Evolutionary conservation across 1,140 invertebrate genomes (phyloP), one percentile per base, ranked within the genome.

Genomic region (Heliconius melpomene): DNA sequence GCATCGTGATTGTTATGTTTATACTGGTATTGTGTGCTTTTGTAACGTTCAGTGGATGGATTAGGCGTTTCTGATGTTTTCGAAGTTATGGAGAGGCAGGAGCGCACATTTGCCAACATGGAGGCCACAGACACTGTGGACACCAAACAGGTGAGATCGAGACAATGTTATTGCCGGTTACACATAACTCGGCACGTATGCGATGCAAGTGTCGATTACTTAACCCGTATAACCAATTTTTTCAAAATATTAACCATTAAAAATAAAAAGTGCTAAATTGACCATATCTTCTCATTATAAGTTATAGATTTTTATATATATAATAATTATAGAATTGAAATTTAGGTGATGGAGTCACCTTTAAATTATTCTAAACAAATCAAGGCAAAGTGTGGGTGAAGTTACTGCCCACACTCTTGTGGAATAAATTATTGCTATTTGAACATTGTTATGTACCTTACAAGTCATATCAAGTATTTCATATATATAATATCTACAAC

Each of bases 381-480:
- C 91, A 93, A 93, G 91, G 91, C 84, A 88, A 87, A 85, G 79
- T 80, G 93, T 94, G 93, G 93, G 93, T 90, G 93, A 88, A 80
- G 86, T 84, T 82, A 81, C 84, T 87, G 81, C 91, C 93, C 90
- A 94, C 93, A 93, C 91, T 90, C 70, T 76, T 83, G 81, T 66
- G 84, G 93, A 93, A 94, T 94, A 94, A 91, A 91, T 94, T 93
- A 94, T 93, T 90, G 86, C 81, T 86, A 89, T 91, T 91, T 88
- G 89, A 90, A 93, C 90, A 92, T 91, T 93, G 90, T 93, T 88
- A 88, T 88, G 87, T 84, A 81, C 87, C 87, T 84, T 90, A 90
- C 87, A 83, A 88, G 88, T 88, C 87, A 89, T 88, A 88, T 87
- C 81, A 86, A 78, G 85, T 84, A 77, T 77, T 66, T 80, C 36